Evolutionary conservation across 1,140 invertebrate species (phyloP).

Genomic region (Asbolus verrucosus): DNA sequence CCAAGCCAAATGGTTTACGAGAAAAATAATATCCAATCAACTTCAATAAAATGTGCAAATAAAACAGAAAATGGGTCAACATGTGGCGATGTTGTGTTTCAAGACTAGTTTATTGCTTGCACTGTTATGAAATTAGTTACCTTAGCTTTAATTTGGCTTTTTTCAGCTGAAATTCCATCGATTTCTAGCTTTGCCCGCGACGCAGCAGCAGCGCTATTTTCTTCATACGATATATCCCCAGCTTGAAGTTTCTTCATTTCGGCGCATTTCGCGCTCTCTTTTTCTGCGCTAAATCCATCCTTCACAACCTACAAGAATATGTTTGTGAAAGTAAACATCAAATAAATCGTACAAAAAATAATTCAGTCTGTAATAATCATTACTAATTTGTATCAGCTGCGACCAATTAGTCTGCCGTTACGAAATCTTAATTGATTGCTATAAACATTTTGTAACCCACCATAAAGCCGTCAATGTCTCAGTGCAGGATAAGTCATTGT

Average conservation of each 20-base stretch:
- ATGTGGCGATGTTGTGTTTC: too few relatives aligned
- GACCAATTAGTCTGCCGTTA: conserved; percentile 3
- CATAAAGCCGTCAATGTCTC: too few relatives aligned
- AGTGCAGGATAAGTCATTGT: too few relatives aligned
- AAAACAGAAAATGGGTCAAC: too few relatives aligned
- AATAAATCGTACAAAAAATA: background rate
- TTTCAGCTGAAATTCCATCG: conserved; percentile 82
- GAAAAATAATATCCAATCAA: too few relatives aligned
- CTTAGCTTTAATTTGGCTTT: conserved; percentile 78
- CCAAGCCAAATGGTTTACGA: too few relatives aligned
- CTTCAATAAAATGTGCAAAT: background rate
- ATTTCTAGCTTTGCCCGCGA: conserved; percentile 76
- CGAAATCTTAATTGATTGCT: background rate
- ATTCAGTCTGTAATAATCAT: background rate
- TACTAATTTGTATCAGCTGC: conserved; percentile 22
- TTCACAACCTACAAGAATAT: conserved; percentile 71
- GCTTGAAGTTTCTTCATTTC: conserved; percentile 83
- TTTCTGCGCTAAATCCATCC: conserved; percentile 85
- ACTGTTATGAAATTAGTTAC: conserved; percentile 66
- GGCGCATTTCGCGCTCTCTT: conserved; percentile 79
- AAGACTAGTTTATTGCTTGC: too few relatives aligned
- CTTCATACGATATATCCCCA: conserved; percentile 83
- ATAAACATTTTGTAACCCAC: conserved; percentile 1
- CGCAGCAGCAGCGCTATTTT: conserved; percentile 71
- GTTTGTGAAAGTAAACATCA: background rate